Conservation (phyloP, 2,888 invertebrate genomes). For the Belgica antarctica region DNA sequence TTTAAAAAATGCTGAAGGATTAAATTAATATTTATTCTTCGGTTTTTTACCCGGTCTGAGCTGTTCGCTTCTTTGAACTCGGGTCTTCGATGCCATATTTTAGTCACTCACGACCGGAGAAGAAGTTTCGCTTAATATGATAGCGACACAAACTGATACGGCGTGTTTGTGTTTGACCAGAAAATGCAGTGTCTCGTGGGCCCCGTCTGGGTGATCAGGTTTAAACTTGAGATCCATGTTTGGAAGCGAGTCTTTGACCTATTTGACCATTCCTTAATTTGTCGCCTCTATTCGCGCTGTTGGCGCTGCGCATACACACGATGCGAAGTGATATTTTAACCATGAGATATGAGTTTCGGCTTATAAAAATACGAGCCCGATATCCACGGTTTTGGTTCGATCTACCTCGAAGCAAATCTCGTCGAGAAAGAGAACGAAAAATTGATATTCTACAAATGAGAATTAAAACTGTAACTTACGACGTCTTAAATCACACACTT, state of each 20-base stretch:
- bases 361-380: slow-evolving; percentile 13
- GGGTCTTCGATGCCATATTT: slow-evolving; percentile 18
- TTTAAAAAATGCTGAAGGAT: slow-evolving; percentile 14
- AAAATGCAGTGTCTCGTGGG: background rate
- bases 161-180: background rate
- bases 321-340: slow-evolving; percentile 25
- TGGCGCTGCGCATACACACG: background rate
- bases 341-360: slow-evolving; percentile 21
- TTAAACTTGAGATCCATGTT: background rate
- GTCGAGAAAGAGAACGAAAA: background rate
- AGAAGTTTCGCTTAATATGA: slow-evolving; percentile 16
- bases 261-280: slow-evolving; percentile 25
- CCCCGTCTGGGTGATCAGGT: background rate
- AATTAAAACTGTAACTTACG: slow-evolving; percentile 34
- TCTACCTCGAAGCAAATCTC: background rate
- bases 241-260: background rate
- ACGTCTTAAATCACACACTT: slow-evolving; percentile 21
- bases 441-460: slow-evolving; percentile 6
- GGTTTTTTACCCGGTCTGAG: background rate
- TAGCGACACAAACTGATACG: slow-evolving; percentile 22
- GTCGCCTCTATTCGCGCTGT: slow-evolving; percentile 3
- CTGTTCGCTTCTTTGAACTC: background rate
- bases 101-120: background rate
- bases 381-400: background rate
- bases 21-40: slow-evolving; percentile 29